A percentile compares a stretch with the other conserved stretches of the same genome.
phyloP scores from a whole-genome alignment of 2,113 vertebrate genomes.

The Zosterops borbonicus region DNA sequence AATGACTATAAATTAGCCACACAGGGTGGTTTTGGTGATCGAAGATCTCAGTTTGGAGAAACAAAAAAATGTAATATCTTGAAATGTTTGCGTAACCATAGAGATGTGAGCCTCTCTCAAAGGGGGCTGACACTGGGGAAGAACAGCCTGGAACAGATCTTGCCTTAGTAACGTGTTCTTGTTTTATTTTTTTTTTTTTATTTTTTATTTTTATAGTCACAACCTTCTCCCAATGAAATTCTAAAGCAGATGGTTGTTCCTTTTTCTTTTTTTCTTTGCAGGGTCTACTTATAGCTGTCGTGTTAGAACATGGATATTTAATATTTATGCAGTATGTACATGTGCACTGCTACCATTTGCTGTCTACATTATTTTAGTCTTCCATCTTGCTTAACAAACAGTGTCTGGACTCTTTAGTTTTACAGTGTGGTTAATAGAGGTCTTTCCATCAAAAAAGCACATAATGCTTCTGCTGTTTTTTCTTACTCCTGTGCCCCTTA shows the following conservation, averaged over 20 bases:
- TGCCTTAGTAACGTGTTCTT: neutral
- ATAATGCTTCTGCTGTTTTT: conserved; percentile 38
- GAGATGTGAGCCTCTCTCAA: neutral
- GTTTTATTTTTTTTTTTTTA: neutral
- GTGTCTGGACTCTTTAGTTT: conserved; percentile 27
- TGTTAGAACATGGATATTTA: conserved; percentile 26
- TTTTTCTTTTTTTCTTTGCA: conserved; percentile 16
- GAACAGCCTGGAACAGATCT: conserved; percentile 11
- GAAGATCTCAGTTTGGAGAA: neutral
- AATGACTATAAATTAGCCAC: neutral
- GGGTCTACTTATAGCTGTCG: conserved; percentile 10
- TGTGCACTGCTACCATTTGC: conserved; percentile 28
- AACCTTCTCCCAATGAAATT: neutral
- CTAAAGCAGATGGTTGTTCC: conserved; percentile 18
- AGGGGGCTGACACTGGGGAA: neutral
- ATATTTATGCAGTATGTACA: conserved; percentile 38
- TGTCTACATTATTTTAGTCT: conserved; percentile 10
- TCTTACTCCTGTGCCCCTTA: conserved; percentile 12
- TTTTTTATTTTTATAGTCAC: neutral
- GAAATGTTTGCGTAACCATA: neutral
- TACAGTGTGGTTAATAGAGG: conserved; percentile 44
- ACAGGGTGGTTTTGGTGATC: neutral
- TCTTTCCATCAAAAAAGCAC: conserved; percentile 44
- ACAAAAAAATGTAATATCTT: neutral
- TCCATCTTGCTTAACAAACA: conserved; percentile 46